Percentiles rank a stretch among this genome's conserved stretches.
phyloP scores from a whole-genome alignment of 2,797 vertebrate genomes.

The Toxotes lorentzi region DNA sequence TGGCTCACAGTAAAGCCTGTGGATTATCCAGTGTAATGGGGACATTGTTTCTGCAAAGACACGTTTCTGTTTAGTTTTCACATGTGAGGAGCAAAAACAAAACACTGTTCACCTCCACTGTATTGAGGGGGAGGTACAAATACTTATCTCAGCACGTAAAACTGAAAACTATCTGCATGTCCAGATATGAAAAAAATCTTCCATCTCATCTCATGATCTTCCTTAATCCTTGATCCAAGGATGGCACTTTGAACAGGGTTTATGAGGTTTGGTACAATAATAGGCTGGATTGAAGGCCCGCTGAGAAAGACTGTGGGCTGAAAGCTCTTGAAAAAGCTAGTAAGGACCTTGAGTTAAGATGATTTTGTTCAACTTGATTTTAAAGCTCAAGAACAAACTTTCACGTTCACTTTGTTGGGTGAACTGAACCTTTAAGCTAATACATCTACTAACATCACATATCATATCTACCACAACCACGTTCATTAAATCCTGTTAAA shows the following conservation, averaged over 20 bases:
- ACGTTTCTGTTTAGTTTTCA: background rate
- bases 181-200: background rate
- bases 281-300: background rate
- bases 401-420: no score
- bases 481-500: background rate
- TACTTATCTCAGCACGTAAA: background rate
- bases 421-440: no score
- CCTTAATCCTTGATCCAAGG: background rate
- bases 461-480: background rate
- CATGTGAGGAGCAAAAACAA: background rate
- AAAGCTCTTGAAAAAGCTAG: background rate
- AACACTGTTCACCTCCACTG: background rate
- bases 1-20: conserved; percentile 14
- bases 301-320: no score
- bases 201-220: background rate
- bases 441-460: no score
- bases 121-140: background rate
- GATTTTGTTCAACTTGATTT: no score
- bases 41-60: conserved; percentile 1
- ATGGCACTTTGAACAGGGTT: background rate
- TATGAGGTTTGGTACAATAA: background rate
- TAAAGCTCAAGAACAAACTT: background rate
- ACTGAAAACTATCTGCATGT: background rate
- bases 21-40: conserved; percentile 17
- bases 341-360: no score